Conservation (phyloP, 2,888 invertebrate genomes). For the Cremastinae sp. region DNA sequence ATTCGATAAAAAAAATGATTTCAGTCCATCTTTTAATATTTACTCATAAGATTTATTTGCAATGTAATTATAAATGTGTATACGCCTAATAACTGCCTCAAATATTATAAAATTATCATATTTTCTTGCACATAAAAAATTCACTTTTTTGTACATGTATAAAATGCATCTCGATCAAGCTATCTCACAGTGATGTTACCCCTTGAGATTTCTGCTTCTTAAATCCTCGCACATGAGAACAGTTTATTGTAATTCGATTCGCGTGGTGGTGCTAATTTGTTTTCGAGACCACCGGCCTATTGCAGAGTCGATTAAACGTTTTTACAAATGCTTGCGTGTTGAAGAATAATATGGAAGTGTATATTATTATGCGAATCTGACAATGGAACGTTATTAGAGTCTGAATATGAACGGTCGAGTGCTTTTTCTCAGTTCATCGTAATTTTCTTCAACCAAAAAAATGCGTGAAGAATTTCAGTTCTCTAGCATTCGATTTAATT, state of each 20-base stretch:
- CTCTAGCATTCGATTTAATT: not conserved
- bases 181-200: too few species aligned
- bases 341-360: constrained; percentile 54
- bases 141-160: too few species aligned
- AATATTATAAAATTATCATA: too few species aligned
- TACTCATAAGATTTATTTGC: too few species aligned
- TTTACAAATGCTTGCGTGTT: constrained; percentile 52
- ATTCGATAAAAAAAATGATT: too few species aligned
- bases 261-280: constrained; percentile 50
- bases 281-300: constrained; percentile 32
- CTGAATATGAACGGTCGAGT: constrained; percentile 48
- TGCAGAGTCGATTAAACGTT: constrained; percentile 47
- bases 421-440: constrained; percentile 52
- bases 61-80: too few species aligned
- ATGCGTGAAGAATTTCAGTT: constrained; percentile 6
- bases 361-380: constrained; percentile 53
- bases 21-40: too few species aligned
- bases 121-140: too few species aligned
- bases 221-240: not conserved
- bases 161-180: too few species aligned
- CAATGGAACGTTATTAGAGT: constrained; percentile 53
- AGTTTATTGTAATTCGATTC: constrained; percentile 29
- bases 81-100: too few species aligned
- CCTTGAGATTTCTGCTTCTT: too few species aligned
- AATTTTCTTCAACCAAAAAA: constrained; percentile 1